Evolutionary conservation across 2,797 vertebrate genomes (phyloP).

Genomic region (Paratrypauchen microcephalus): DNA sequence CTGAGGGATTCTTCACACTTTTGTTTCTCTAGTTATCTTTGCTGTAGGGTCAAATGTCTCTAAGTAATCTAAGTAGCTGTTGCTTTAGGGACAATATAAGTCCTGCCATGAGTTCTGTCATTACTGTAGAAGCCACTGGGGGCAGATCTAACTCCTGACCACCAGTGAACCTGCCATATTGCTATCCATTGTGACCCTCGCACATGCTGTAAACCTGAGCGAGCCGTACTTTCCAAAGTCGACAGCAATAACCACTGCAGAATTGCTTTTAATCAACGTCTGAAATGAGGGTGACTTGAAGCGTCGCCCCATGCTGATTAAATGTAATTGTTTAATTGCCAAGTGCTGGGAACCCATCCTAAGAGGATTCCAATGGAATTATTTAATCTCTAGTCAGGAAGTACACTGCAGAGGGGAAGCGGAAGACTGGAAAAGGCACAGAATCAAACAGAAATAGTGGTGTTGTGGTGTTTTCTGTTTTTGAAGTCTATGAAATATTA

Average conservation of each 20-base stretch:
- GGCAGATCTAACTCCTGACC: constrained; percentile 60
- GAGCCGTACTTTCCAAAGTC: constrained; percentile 73
- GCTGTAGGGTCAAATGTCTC: constrained; percentile 66
- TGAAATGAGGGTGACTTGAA: constrained; percentile 82
- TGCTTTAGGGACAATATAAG: constrained; percentile 63
- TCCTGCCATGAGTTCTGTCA: constrained; percentile 63
- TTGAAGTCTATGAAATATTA: constrained; percentile 68
- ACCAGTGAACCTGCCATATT: constrained; percentile 68
- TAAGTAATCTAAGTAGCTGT: constrained; percentile 71
- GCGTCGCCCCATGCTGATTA: constrained; percentile 81
- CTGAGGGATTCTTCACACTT: too few relatives aligned
- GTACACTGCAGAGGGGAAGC: constrained; percentile 63
- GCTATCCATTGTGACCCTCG: constrained; percentile 67
- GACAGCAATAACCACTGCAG: constrained; percentile 79
- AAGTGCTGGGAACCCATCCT: constrained; percentile 80
- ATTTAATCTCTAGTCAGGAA: constrained; percentile 82
- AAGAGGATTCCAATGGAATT: constrained; percentile 81
- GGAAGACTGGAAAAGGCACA: constrained; percentile 53
- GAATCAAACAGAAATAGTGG: constrained; percentile 54
- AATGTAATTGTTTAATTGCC: constrained; percentile 84
- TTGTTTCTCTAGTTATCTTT: constrained; percentile 64
- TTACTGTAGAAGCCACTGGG: constrained; percentile 67
- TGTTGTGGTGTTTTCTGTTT: constrained; percentile 43
- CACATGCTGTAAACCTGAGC: constrained; percentile 71
- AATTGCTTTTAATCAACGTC: constrained; percentile 83